phyloP scores from a whole-genome alignment of 30 jellyfish, hydroid and myxozoan genomes.

The Chironex yamaguchii region DNA sequence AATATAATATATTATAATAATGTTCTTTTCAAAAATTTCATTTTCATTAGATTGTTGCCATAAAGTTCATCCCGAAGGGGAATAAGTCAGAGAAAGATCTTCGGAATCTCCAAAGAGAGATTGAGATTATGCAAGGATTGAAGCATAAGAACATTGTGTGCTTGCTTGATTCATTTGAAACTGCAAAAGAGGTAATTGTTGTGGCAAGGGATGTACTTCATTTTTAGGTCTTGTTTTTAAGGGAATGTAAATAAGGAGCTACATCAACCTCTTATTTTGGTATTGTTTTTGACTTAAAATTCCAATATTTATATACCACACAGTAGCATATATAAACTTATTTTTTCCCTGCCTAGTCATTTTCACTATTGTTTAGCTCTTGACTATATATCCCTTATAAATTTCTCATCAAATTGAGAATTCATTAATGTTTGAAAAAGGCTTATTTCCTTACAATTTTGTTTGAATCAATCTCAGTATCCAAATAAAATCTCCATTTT shows the following conservation, averaged over 20 bases:
- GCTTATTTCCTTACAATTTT: no score
- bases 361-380: no score
- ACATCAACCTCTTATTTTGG: neutral
- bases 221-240: neutral
- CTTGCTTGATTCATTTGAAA: conserved; percentile 92
- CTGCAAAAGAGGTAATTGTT: conserved; percentile 95
- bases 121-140: conserved; percentile 88
- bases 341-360: no score
- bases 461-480: no score
- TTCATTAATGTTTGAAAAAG: no score
- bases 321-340: neutral
- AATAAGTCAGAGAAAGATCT: conserved; percentile 92
- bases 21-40: neutral
- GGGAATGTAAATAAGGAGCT: neutral
- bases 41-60: conserved; percentile 85
- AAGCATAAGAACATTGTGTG: conserved; percentile 94
- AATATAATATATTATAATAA: no score
- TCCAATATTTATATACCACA: neutral
- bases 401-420: no score
- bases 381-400: no score
- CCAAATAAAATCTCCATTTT: no score
- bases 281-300: neutral
- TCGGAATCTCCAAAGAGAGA: conserved; percentile 90
- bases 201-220: neutral
- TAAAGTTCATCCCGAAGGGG: conserved; percentile 92